Evolutionary conservation across 2,888 invertebrate genomes (phyloP).

Genomic region (Xylophagus ater): DNA sequence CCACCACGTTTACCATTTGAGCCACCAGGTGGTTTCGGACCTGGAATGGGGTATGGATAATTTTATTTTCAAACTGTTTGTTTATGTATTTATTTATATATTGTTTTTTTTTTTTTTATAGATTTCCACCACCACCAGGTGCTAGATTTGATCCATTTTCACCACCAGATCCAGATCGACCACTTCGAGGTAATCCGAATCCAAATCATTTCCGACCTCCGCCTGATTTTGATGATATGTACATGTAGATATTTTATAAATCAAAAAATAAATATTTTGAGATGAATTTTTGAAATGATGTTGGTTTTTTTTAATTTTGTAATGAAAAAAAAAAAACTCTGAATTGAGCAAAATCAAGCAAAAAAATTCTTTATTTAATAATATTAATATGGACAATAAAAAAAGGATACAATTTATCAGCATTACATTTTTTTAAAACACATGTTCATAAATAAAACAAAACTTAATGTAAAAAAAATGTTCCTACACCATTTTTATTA

Average conservation of each 20-base stretch:
- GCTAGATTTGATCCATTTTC: conserved; percentile 80
- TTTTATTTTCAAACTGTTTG: too few relatives aligned
- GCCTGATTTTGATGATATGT: conserved; percentile 67
- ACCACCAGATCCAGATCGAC: conserved; percentile 46
- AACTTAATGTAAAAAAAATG: conserved; percentile 3
- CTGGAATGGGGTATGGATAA: conserved; percentile 3
- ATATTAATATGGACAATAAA: not conserved
- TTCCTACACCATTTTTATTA: conserved; percentile 9
- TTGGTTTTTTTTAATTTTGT: too few relatives aligned
- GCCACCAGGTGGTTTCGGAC: conserved; percentile 25
- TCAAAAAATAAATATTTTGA: too few relatives aligned
- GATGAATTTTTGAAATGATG: too few relatives aligned
- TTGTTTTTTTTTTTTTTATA: not conserved
- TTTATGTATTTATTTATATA: conserved; percentile 1
- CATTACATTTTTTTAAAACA: too few relatives aligned
- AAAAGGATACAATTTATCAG: not conserved
- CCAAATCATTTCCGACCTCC: conserved; percentile 60
- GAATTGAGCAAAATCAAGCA: too few relatives aligned
- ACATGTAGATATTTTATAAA: conserved; percentile 56
- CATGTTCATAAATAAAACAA: not conserved
- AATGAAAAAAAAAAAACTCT: too few relatives aligned
- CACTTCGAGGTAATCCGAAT: conserved; percentile 41
- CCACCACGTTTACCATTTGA: conserved; percentile 37
- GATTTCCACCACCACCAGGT: conserved; percentile 43
- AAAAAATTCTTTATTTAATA: too few relatives aligned